Base-by-base conservation (phyloP, 1,140 invertebrate genomes). In the Drosophila insularis region DNA sequence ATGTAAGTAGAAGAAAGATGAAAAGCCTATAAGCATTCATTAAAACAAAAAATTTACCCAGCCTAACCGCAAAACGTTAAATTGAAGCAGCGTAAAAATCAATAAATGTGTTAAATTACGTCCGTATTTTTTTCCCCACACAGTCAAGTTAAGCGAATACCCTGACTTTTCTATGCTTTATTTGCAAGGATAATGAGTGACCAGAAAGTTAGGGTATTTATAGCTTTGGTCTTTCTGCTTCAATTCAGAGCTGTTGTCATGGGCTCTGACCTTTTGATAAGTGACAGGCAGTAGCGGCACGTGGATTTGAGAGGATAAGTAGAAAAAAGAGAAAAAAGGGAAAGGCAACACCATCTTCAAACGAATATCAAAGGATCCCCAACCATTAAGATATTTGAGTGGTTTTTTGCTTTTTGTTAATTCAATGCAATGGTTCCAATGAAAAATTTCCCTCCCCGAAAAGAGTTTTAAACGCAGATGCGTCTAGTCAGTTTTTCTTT, bases 281-380 rank as follows among this genome's bases (percentile, higher is more conserved):
- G 54, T 21, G 43, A 5, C 58, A 35, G 8, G 37, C 35, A 21
- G 11, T 3, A 35, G 23, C 10, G 32, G 50, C 62, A 54, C 23
- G 19, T 62, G 40, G 40, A 32, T 11, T 19, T 31, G 13, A 32
- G 23, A 19, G 32, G 21, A 39, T 32, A 27, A 39, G 23, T 23
- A n/a, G 11, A 32, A 19, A 55, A 31, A 37, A 35, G 63, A 19
- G 39, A 13, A 67, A 31, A 21, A 37, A 43, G 65, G 64, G 56
- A 64, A 50, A 72, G 35, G 55, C 23, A 46, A 62, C 40, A 13
- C 14, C 50, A 55, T 39, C 21, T 35, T 39, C 31, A 60, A 35
- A 31, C 60, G 59, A 53, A 31, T 63, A 87, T 86, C 79, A 86
- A 86, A 87, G 82, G 46, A 50, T 21, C 43, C 17, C 43, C 43